Percentiles rank a stretch among this genome's conserved stretches.
Evolutionary conservation across 2,888 invertebrate species (phyloP).

Genomic region (Trissoscelio sp.): DNA sequence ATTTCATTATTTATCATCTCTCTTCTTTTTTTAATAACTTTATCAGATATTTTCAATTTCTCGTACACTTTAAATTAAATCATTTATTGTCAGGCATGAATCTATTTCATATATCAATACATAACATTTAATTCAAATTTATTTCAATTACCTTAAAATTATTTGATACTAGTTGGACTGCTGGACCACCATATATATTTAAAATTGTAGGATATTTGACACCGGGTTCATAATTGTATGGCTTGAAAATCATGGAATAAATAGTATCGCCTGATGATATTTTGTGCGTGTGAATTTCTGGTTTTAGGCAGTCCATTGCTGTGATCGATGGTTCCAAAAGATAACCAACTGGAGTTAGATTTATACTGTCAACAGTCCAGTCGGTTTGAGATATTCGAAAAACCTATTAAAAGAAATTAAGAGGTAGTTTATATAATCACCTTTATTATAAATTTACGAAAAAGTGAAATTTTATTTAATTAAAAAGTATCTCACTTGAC

Average conservation of each 20-base stretch:
- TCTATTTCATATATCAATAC: no score
- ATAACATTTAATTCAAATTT: no score
- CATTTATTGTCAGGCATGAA: no score
- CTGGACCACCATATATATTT: conserved; percentile 99
- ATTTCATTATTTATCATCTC: conserved; percentile 44
- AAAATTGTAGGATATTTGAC: conserved; percentile 95
- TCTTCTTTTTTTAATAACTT: background rate
- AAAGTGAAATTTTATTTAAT: conserved; percentile 3
- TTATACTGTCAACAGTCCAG: conserved; percentile 88
- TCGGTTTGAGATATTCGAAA: conserved; percentile 88
- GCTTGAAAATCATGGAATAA: conserved; percentile 96
- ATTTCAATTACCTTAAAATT: conserved; percentile 95
- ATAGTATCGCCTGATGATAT: conserved; percentile 89
- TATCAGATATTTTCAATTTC: no score
- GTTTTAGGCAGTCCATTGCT: conserved; percentile 87
- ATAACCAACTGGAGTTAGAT: conserved; percentile 88
- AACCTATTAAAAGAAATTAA: no score
- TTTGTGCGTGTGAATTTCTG: conserved; percentile 89
- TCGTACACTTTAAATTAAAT: no score
- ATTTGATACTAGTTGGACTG: conserved; percentile 98
- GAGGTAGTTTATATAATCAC: no score
- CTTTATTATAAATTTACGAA: no score
- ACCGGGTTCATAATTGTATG: conserved; percentile 88
- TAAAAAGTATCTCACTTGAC: conserved; percentile 84
- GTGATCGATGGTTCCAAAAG: conserved; percentile 87